Conservation (phyloP, 2,113 vertebrate species). For the Nesoenas mayeri region DNA sequence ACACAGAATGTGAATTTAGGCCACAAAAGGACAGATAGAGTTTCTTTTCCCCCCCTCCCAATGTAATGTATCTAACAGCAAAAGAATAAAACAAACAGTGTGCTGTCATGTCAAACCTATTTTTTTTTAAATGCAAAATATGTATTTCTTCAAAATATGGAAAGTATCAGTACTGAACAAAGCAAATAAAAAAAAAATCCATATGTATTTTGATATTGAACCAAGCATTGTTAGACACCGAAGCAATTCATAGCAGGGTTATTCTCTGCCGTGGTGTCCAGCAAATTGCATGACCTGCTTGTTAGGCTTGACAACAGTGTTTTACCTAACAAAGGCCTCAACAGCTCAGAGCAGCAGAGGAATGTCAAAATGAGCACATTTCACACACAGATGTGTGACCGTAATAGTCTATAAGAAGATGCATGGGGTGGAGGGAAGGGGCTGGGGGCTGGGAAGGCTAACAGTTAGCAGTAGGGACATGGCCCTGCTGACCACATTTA, state of each 20-base stretch:
- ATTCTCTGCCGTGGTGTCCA: slow-evolving; percentile 72
- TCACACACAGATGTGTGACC: slow-evolving; percentile 97
- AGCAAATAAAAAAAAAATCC: slow-evolving; percentile 31
- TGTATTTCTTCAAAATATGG: slow-evolving; percentile 40
- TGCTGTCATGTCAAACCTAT: background rate
- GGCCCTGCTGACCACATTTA: slow-evolving; percentile 82
- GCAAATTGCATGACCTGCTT: slow-evolving; percentile 82
- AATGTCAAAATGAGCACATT: slow-evolving; percentile 96
- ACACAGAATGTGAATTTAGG: slow-evolving; percentile 55
- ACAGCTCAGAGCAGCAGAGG: slow-evolving; percentile 82
- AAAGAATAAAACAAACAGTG: slow-evolving; percentile 41
- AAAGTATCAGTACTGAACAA: slow-evolving; percentile 13
- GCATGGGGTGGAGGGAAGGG: slow-evolving; percentile 73
- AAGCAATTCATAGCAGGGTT: slow-evolving; percentile 67
- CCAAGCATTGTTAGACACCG: slow-evolving; percentile 50
- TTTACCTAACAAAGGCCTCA: slow-evolving; percentile 89
- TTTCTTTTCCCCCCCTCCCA: background rate
- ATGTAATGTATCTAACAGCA: background rate
- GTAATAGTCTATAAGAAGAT: slow-evolving; percentile 85
- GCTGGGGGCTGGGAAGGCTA: slow-evolving; percentile 68
- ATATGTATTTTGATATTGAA: slow-evolving; percentile 65
- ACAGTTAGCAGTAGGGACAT: slow-evolving; percentile 76
- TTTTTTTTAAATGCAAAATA: background rate
- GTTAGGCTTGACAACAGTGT: slow-evolving; percentile 89
- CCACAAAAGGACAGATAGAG: slow-evolving; percentile 51